phyloP scores from a whole-genome alignment of 1,140 invertebrate species.

The Hermetia illucens region DNA sequence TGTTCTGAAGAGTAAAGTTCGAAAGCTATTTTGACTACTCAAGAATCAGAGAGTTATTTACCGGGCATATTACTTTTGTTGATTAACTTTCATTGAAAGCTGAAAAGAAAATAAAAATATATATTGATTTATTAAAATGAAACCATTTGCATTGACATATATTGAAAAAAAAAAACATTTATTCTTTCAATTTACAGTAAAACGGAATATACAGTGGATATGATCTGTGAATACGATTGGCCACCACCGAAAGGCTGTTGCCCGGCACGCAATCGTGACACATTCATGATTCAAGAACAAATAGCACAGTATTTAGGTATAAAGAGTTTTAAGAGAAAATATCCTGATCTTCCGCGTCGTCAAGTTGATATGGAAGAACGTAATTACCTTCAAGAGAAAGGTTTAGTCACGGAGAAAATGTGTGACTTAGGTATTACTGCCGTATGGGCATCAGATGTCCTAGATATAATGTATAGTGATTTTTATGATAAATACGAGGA shows the following conservation, averaged over 20 bases:
- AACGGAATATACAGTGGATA: conserved; percentile 64
- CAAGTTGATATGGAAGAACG: conserved; percentile 79
- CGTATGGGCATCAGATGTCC: conserved; percentile 75
- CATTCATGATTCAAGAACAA: conserved; percentile 73
- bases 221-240: conserved; percentile 91
- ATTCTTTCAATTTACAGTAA: conserved; percentile 29
- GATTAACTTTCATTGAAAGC: too few relatives aligned
- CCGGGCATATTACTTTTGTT: too few relatives aligned
- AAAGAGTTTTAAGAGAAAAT: conserved; percentile 90
- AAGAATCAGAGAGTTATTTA: too few relatives aligned
- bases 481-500: conserved; percentile 93
- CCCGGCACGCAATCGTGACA: conserved; percentile 47
- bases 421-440: conserved; percentile 89
- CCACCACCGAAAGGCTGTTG: conserved; percentile 46
- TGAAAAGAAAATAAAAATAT: conserved; percentile 1
- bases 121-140: not conserved
- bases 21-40: too few relatives aligned
- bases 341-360: conserved; percentile 75
- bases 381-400: conserved; percentile 70
- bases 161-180: not conserved
- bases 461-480: conserved; percentile 89
- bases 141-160: not conserved
- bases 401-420: conserved; percentile 77
- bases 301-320: conserved; percentile 83
- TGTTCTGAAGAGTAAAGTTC: too few relatives aligned